Evolutionary conservation across 1,140 invertebrate genomes (phyloP), one percentile per base, ranked within the genome.

Genomic region (Drosophila mojavensis): DNA sequence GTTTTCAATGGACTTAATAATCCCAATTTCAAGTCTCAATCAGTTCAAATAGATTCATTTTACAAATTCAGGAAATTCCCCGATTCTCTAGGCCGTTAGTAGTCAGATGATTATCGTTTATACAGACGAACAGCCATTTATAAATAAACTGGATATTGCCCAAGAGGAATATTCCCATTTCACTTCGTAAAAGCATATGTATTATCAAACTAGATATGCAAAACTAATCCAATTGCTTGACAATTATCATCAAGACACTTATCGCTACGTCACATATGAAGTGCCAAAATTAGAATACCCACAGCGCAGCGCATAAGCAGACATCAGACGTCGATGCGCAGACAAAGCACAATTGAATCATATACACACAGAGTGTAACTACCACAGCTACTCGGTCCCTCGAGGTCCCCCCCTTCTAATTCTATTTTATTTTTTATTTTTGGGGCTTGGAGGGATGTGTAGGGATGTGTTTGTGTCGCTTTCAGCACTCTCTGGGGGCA

Each of bases 301-400:
- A 47, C 26, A 24, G 5, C 36, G 26, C 3, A n/a, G 24, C 5
- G 26, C 20, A 67, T 33, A 33, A 33, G 6, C 33, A 33, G 7
- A 9, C 33, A 33, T 33, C n/a, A 64, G n/a, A 63, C 17, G 63
- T 64, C 60, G 60, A 75, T 67, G 70, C 41, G 70, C 70, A 67
- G 67, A 67, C 70, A 73, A 48, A 60, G 61, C 53, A 78, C 88
- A 88, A 88, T 88, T 88, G 77, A 88, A 89, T 89, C 84, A 88
- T 77, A 83, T 69, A 79, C 58, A 75, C 73, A 84, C 77, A 39
- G 36, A 71, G 69, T 58, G 61, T 15, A 41, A 36, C 43, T 81
- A 15, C 53, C 47, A 69, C 41, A 43, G 62, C n/a, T 45, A n/a
- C 30, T 39, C 45, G 45, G 53, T 66, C 47, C 63, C 63, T 45